A percentile compares a stretch with the other conserved stretches of the same genome.
Evolutionary conservation across 2,113 vertebrate species (phyloP).

Genomic region (Syngnathus typhle): DNA sequence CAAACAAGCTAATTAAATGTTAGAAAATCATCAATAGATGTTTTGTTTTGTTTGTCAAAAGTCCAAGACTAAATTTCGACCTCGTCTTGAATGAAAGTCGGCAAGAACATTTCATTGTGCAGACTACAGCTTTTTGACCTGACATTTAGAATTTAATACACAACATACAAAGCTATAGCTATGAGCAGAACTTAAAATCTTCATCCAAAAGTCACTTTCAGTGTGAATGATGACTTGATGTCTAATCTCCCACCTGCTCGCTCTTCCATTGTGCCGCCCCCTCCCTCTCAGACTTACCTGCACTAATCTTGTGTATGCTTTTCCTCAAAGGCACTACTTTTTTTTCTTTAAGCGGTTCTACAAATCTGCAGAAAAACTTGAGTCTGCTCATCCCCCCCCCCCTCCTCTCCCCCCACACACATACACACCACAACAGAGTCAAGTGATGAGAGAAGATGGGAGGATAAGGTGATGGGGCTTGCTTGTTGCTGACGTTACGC

Average conservation of each 20-base stretch:
- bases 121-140: constrained; percentile 11
- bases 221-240: constrained; percentile 58
- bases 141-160: constrained; percentile 26
- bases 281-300: constrained; percentile 34
- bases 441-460: constrained; percentile 50
- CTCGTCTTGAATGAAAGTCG: background rate
- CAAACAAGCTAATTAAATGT: background rate
- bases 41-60: background rate
- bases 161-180: constrained; percentile 4
- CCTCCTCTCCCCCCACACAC: constrained; percentile 21
- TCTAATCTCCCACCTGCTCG: constrained; percentile 44
- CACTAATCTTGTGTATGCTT: constrained; percentile 41
- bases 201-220: constrained; percentile 46
- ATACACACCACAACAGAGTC: constrained; percentile 33
- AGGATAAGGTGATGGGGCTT: constrained; percentile 27
- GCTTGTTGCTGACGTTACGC: constrained; percentile 66
- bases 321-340: constrained; percentile 31
- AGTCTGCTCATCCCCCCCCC: constrained; percentile 12
- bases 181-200: constrained; percentile 44
- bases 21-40: background rate
- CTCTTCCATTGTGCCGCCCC: constrained; percentile 35
- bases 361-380: constrained; percentile 18
- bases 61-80: background rate
- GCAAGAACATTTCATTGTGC: constrained; percentile 13
- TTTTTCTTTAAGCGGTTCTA: constrained; percentile 22